These are phyloP conservation scores for Henricia sp. DNA, from an alignment of 53 echinoderm and acorn worm species.

Conservation along the genomic window DNA sequence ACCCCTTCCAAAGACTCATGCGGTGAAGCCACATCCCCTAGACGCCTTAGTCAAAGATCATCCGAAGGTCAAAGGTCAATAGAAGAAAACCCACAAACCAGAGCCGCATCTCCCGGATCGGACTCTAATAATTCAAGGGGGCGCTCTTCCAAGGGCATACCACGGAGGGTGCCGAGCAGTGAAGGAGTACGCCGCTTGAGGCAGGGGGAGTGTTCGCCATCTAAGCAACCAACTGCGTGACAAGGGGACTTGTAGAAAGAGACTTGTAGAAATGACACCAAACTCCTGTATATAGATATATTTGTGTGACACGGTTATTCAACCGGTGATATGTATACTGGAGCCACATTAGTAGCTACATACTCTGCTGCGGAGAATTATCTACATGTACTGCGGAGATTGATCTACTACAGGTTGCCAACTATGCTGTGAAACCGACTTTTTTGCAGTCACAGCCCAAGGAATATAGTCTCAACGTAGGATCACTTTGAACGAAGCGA, in stretches of 20 bases:
- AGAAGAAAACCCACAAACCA: constrained; percentile 2
- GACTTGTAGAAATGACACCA: too few relatives aligned
- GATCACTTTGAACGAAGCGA: too few relatives aligned
- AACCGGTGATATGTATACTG: background rate
- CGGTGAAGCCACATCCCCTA: constrained; percentile 13
- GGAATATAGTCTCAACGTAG: too few relatives aligned
- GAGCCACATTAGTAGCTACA: too few relatives aligned
- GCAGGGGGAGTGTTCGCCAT: constrained; percentile 37
- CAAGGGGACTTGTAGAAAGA: background rate
- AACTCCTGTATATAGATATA: constrained; percentile 33
- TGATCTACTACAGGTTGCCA: background rate
- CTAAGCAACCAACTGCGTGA: constrained; percentile 49
- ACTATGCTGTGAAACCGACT: background rate
- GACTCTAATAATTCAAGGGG: constrained; percentile 46
- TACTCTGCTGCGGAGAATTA: background rate
- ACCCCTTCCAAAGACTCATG: constrained; percentile 25
- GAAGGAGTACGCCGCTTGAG: constrained; percentile 46
- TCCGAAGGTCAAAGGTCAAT: constrained; percentile 46
- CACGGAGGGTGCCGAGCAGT: constrained; percentile 29
- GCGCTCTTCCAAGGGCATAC: constrained; percentile 48
- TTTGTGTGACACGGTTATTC: background rate
- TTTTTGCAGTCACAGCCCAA: background rate
- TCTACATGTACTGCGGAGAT: background rate
- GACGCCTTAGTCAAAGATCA: too few relatives aligned
- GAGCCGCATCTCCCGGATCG: constrained; percentile 16